Percentiles rank a stretch among this genome's conserved stretches.
Conservation (phyloP, 2,888 invertebrate species). For the Drosophila prostipennis region DNA sequence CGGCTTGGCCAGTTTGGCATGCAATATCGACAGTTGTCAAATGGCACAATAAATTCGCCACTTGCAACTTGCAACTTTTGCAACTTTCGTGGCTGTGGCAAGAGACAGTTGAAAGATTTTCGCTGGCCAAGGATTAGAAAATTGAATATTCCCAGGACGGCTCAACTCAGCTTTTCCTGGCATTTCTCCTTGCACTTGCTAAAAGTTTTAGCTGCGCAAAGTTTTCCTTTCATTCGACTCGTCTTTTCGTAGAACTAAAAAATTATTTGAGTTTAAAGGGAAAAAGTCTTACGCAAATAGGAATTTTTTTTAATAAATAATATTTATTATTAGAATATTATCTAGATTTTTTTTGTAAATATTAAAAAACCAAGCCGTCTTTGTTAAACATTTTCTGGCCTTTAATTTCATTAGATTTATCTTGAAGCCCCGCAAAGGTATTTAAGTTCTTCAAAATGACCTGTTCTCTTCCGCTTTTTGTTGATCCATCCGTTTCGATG, state of each 20-base stretch:
- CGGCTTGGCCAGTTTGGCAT: constrained; percentile 43
- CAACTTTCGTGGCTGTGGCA: constrained; percentile 26
- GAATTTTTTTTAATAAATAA: too few species aligned
- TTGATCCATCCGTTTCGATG: constrained; percentile 3
- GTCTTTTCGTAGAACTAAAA: constrained; percentile 9
- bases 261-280: constrained; percentile 5
- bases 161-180: constrained; percentile 16
- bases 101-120: constrained; percentile 46
- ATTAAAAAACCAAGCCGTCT: too few species aligned
- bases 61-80: constrained; percentile 43
- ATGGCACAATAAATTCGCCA: constrained; percentile 64
- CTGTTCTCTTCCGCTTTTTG: constrained; percentile 1
- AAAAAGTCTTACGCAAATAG: not conserved
- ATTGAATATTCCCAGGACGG: constrained; percentile 58
- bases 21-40: constrained; percentile 53
- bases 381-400: not conserved
- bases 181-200: constrained; percentile 10
- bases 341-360: too few species aligned
- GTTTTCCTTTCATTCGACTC: constrained; percentile 58
- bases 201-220: constrained; percentile 51
- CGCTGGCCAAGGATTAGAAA: constrained; percentile 58
- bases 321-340: too few species aligned
- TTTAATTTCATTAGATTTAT: not conserved
- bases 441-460: not conserved
- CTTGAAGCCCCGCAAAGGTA: not conserved